A percentile compares a stretch with the other conserved stretches of the same genome.
Evolutionary conservation across 2,797 vertebrate genomes (phyloP).

Genomic region (Eidolon dupreanum): DNA sequence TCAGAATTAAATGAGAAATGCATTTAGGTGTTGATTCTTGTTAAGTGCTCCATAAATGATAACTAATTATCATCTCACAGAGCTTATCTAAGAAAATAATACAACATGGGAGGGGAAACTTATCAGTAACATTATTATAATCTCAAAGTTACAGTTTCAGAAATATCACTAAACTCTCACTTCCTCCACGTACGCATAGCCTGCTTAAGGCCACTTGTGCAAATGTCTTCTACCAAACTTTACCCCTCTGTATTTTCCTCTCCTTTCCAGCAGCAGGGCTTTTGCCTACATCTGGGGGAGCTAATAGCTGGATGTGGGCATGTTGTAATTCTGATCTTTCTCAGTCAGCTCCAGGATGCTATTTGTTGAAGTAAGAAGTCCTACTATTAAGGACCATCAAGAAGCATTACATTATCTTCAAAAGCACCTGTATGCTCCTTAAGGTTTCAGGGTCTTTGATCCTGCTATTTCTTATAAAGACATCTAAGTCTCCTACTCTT

Average conservation of each 20-base stretch:
- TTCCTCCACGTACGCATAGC: neutral
- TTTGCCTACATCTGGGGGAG: neutral
- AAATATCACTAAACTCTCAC: neutral
- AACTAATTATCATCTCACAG: neutral
- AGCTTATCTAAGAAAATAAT: conserved; percentile 25
- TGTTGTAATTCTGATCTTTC: neutral
- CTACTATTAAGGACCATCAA: neutral
- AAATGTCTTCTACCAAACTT: neutral
- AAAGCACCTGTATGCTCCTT: neutral
- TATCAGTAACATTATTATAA: neutral
- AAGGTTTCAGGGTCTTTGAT: neutral
- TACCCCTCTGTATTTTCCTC: neutral
- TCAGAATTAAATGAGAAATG: neutral
- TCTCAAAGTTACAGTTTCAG: neutral
- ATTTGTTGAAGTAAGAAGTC: neutral
- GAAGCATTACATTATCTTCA: neutral
- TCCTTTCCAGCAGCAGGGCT: neutral
- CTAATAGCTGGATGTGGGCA: neutral
- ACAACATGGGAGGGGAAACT: neutral
- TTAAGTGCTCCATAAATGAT: neutral
- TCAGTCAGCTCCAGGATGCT: neutral
- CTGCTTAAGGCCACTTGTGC: neutral
- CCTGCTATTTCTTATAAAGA: neutral
- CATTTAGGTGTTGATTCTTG: neutral
- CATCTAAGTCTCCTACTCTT: neutral